A percentile compares a stretch with the other conserved stretches of the same genome.
Conservation (phyloP, 2,888 invertebrate species). For the Cosmia trapezina region DNA sequence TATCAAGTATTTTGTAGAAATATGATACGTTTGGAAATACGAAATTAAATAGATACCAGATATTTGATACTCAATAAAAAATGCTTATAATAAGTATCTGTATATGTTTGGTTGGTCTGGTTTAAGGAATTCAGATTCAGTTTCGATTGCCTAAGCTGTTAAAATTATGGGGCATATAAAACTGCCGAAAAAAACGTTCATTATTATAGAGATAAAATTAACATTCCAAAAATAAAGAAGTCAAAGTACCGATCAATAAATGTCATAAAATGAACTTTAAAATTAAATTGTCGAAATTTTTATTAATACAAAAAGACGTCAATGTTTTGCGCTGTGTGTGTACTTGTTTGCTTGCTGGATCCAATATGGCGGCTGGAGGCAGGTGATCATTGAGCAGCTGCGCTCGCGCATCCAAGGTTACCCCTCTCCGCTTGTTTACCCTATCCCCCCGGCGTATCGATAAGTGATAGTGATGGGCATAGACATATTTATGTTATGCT, state of each 20-base stretch:
- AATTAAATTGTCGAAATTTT: slow-evolving; percentile 69
- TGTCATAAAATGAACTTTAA: slow-evolving; percentile 66
- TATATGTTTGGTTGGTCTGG: too few species aligned
- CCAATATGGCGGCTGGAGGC: slow-evolving; percentile 82
- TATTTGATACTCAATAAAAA: slow-evolving; percentile 36
- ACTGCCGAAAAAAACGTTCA: slow-evolving; percentile 19
- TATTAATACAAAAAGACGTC: slow-evolving; percentile 64
- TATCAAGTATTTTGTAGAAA: slow-evolving; percentile 25
- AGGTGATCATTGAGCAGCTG: slow-evolving; percentile 87
- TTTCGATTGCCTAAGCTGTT: slow-evolving; percentile 1
- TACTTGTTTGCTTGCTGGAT: slow-evolving; percentile 78
- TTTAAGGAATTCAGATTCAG: slow-evolving; percentile 10
- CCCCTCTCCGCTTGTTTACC: slow-evolving; percentile 79
- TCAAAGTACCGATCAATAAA: slow-evolving; percentile 56
- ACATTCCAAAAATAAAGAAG: slow-evolving; percentile 40
- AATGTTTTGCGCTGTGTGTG: slow-evolving; percentile 65
- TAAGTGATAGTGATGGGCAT: slow-evolving; percentile 80
- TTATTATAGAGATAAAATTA: slow-evolving; percentile 16
- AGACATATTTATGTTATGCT: slow-evolving; percentile 54
- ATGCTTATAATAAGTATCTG: neutral
- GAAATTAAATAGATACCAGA: slow-evolving; percentile 26
- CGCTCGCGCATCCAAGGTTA: slow-evolving; percentile 83
- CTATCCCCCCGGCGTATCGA: slow-evolving; percentile 73
- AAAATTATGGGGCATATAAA: slow-evolving; percentile 15
- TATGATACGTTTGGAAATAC: slow-evolving; percentile 23